A percentile compares a stretch with the other conserved stretches of the same genome.
Conservation (phyloP, 1,140 invertebrate species). For the Vanessa atalanta region DNA sequence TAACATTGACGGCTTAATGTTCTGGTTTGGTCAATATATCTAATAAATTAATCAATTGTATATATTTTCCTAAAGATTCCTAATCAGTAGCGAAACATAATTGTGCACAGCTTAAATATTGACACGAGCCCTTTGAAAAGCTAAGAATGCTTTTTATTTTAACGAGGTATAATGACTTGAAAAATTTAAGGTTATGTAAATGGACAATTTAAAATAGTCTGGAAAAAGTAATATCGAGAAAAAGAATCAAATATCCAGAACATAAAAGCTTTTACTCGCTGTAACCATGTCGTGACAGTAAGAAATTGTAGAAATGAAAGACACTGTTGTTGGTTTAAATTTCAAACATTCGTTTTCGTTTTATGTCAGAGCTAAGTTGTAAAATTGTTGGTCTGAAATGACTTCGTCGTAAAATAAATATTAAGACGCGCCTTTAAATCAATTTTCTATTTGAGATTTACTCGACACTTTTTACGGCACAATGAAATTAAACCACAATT, state of each 20-base stretch:
- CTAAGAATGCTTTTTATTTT: background rate
- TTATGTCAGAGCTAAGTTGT: conserved; percentile 9
- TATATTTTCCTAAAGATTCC: too few relatives aligned
- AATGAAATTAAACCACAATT: background rate
- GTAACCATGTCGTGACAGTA: conserved; percentile 18
- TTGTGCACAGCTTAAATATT: background rate
- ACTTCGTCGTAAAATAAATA: conserved; percentile 6
- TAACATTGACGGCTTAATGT: too few relatives aligned
- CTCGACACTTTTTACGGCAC: background rate
- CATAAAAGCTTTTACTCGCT: conserved; percentile 21
- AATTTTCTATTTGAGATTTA: conserved; percentile 8
- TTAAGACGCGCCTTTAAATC: conserved; percentile 6
- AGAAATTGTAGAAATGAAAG: conserved; percentile 22
- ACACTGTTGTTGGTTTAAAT: conserved; percentile 18
- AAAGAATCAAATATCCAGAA: conserved; percentile 8
- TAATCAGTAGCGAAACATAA: too few relatives aligned
- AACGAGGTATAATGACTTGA: background rate
- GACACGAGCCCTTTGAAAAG: background rate
- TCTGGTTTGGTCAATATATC: too few relatives aligned
- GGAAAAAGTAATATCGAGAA: conserved; percentile 8
- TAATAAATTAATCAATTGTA: too few relatives aligned
- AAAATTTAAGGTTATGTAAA: background rate
- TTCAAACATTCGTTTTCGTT: conserved; percentile 8
- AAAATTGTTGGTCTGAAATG: conserved; percentile 9
- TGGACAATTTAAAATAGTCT: conserved; percentile 5